Evolutionary conservation across 2,888 invertebrate genomes (phyloP).

Genomic region (Matsumyia berberina): DNA sequence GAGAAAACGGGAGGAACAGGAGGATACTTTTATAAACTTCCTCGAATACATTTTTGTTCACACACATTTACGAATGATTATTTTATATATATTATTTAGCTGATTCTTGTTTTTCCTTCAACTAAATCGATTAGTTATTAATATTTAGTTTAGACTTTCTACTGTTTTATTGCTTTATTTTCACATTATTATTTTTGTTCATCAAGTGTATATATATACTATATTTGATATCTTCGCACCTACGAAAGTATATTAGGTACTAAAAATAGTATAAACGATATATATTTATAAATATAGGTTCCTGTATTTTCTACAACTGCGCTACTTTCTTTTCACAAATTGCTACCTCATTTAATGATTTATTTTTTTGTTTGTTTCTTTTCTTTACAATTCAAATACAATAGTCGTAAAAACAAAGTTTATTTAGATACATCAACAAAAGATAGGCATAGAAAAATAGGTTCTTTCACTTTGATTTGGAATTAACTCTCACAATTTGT

Average conservation of each 20-base stretch:
- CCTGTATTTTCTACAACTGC: conserved; percentile 76
- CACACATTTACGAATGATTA: conserved; percentile 75
- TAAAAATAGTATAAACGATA: conserved; percentile 75
- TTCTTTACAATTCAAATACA: conserved; percentile 40
- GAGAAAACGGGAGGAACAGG: conserved; percentile 67
- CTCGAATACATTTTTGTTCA: conserved; percentile 68
- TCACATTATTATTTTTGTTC: conserved; percentile 74
- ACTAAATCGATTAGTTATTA: conserved; percentile 69
- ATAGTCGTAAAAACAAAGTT: conserved; percentile 22
- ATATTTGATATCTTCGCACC: conserved; percentile 72
- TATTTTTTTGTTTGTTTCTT: no score
- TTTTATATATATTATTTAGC: conserved; percentile 59
- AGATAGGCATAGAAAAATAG: conserved; percentile 73
- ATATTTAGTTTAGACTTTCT: conserved; percentile 74
- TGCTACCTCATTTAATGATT: conserved; percentile 45
- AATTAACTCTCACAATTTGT: conserved; percentile 39
- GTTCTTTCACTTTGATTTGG: conserved; percentile 54
- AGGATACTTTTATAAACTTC: conserved; percentile 63
- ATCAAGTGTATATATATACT: conserved; percentile 61
- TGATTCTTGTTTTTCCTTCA: conserved; percentile 57
- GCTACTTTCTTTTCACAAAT: conserved; percentile 65
- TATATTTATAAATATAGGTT: conserved; percentile 75
- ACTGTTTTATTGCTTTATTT: conserved; percentile 77
- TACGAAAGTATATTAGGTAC: conserved; percentile 73
- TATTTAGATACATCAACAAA: conserved; percentile 40